Base-by-base conservation (phyloP, 2,113 vertebrate genomes). In the Opisthocomus hoazin region DNA sequence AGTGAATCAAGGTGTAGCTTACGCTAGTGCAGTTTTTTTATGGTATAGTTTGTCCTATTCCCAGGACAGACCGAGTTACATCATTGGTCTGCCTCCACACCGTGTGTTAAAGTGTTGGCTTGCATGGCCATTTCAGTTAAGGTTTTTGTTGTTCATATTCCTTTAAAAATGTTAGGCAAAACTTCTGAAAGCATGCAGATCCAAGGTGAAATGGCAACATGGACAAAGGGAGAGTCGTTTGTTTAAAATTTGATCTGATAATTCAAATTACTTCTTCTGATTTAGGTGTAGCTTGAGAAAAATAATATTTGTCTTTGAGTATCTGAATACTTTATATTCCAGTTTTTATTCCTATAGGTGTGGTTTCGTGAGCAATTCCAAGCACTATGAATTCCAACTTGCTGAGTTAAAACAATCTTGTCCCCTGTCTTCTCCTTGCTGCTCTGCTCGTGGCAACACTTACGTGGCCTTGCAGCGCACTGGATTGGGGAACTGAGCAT, bases 1-100 rank as follows among this genome's bases (percentile, higher is more conserved):
- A 0, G 26, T 6, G 43, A 29, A 6, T 48, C 2, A 3, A 27
- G 43, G 26, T 9, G 36, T 20, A 37, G 46, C 15, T 90, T 24
- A 39, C 0, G 5, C 46, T 23, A 2, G 32, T 6, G 26, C 36
- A 5, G 15, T 34, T 19, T 75, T 51, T 51, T 54, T n/a, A 4
- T 36, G 46, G 12, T 36, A 1, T 17, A 0, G 66, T 85, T 61
- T 60, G 64, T 69, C 37, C 51, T 0, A 0, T 80, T 86, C 41
- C 54, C 26, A 43, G 34, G 24, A 15, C 43, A 34, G 57, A 18
- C 32, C 0, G 1, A 32, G 21, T 71, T n/a, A 16, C 1, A 6
- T 53, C 37, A 36, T 37, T 26, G 4, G 6, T 20, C 54, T 34
- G 39, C 74, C 64, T 17, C n/a, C 0, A 0, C 3, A 0, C 68